Percentiles rank a stretch among this genome's conserved stretches.
Evolutionary conservation across 2,888 invertebrate species (phyloP).

Genomic region (Seladonia tumulorum): DNA sequence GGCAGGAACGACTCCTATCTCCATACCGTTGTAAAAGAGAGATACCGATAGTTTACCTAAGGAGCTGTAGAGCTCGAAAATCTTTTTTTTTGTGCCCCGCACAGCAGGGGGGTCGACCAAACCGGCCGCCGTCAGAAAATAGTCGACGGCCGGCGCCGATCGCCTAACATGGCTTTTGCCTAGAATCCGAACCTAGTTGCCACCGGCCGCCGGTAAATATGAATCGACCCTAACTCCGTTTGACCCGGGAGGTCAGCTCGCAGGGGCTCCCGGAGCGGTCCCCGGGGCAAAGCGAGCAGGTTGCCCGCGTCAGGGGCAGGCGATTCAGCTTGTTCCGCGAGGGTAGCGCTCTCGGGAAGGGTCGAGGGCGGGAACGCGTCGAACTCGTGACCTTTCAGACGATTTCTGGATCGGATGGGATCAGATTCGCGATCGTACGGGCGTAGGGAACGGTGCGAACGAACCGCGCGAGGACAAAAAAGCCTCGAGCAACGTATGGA

Average conservation of each 20-base stretch:
- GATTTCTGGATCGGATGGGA: not conserved
- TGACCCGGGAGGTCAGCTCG: not conserved
- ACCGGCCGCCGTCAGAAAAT: no score
- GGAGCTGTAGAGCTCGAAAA: no score
- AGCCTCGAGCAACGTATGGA: conserved; percentile 68
- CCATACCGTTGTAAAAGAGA: no score
- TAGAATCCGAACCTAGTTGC: no score
- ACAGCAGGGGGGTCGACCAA: no score
- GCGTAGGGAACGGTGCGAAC: not conserved
- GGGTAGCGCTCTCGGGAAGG: not conserved
- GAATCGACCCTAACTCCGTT: not conserved
- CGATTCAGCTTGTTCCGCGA: not conserved
- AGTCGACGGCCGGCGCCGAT: no score
- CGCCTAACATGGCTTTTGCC: no score
- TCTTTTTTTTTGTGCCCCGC: no score
- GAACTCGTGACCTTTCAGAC: not conserved
- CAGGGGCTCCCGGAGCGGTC: not conserved
- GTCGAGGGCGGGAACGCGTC: not conserved
- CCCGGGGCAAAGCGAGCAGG: not conserved
- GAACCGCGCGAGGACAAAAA: conserved; percentile 12
- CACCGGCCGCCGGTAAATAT: no score
- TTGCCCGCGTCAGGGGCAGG: not conserved
- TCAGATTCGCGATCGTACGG: not conserved
- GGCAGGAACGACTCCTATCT: no score
- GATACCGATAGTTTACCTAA: no score